A percentile compares a stretch with the other conserved stretches of the same genome.
Conservation (phyloP, 2,888 invertebrate genomes). For the Eurois occulta region DNA sequence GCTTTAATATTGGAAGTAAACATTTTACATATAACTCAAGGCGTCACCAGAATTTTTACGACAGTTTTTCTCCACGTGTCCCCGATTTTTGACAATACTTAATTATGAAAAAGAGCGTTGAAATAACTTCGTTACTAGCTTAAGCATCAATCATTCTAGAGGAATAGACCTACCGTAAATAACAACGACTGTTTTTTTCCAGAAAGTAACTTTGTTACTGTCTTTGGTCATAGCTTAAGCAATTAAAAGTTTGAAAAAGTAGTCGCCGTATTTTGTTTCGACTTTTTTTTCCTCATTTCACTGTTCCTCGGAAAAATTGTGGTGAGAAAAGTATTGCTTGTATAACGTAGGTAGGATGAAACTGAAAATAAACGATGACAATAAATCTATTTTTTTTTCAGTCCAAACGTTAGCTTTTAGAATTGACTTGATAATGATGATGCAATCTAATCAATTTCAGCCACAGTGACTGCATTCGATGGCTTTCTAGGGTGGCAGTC, state of each 20-base stretch:
- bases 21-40: constrained; percentile 5
- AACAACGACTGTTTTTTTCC: constrained; percentile 36
- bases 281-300: constrained; percentile 9
- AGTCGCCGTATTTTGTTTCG: constrained; percentile 47
- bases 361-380: not conserved
- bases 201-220: constrained; percentile 40
- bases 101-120: constrained; percentile 36
- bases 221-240: constrained; percentile 54
- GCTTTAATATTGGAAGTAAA: not conserved
- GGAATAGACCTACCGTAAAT: constrained; percentile 24
- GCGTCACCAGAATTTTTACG: constrained; percentile 3
- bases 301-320: not conserved
- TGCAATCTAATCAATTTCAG: too few relatives aligned
- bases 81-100: constrained; percentile 2
- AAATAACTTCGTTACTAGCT: constrained; percentile 36
- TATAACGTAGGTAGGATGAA: not conserved
- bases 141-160: constrained; percentile 40
- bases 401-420: not conserved
- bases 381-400: too few relatives aligned
- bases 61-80: not conserved
- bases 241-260: constrained; percentile 64
- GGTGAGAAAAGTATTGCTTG: constrained; percentile 21
- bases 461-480: too few relatives aligned
- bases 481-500: too few relatives aligned
- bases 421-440: not conserved